Conservation (phyloP, 2,113 vertebrate species). For the Falcunculus frontatus region DNA sequence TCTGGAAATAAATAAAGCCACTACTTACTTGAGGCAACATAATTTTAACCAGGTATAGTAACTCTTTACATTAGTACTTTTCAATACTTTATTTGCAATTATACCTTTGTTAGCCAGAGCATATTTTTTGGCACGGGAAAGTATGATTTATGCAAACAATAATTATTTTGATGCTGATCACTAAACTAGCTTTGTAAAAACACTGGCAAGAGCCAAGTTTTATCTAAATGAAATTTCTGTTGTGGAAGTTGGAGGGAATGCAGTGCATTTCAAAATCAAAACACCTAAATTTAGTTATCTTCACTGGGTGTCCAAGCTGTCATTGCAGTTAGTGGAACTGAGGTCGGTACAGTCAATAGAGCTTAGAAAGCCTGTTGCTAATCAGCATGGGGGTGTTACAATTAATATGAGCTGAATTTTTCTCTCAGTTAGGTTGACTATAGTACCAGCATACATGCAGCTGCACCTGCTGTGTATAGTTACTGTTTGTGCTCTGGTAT, state of each 20-base stretch:
- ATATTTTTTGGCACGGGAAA: background rate
- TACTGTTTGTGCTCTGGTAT: background rate
- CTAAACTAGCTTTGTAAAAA: background rate
- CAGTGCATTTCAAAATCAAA: background rate
- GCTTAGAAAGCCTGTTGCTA: background rate
- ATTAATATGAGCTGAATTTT: background rate
- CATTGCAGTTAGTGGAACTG: background rate
- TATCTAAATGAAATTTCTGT: background rate
- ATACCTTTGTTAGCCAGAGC: background rate
- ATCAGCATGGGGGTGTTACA: background rate
- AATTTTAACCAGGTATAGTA: conserved; percentile 90
- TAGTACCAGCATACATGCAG: background rate
- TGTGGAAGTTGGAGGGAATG: background rate
- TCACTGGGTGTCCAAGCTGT: background rate
- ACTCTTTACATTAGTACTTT: background rate
- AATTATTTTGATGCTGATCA: background rate
- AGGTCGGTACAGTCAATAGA: background rate
- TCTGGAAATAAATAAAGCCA: conserved; percentile 97
- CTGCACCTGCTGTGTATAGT: background rate
- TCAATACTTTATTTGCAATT: background rate
- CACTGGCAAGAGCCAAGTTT: background rate
- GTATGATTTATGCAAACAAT: background rate
- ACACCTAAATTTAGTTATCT: background rate
- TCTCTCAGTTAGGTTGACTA: background rate
- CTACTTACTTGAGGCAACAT: conserved; percentile 91